These are phyloP conservation scores for Stictonetta naevosa DNA, from an alignment of 2,113 vertebrate species.

Conservation along the genomic window DNA sequence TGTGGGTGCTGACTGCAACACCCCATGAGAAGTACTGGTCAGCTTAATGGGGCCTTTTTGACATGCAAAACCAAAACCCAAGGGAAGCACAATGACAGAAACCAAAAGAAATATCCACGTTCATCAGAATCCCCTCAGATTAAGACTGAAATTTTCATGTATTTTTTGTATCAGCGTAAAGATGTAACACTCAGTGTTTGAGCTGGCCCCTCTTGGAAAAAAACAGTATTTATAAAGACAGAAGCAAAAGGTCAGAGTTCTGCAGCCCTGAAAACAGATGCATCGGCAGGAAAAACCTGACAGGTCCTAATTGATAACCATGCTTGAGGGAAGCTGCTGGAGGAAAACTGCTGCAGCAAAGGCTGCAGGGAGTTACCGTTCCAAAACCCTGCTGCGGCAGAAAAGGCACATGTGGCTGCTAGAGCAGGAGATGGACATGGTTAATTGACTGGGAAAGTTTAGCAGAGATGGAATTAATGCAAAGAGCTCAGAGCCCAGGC, in stretches of 20 bases:
- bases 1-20: not conserved
- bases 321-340: slow-evolving; percentile 28
- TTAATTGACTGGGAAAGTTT: slow-evolving; percentile 72
- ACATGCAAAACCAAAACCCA: not conserved
- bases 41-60: not conserved
- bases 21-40: not conserved
- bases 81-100: not conserved
- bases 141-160: slow-evolving; percentile 5
- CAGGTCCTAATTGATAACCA: slow-evolving; percentile 63
- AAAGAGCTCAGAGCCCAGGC: slow-evolving; percentile 45
- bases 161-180: not conserved
- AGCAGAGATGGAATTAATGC: slow-evolving; percentile 69
- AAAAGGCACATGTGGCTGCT: slow-evolving; percentile 55
- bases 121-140: not conserved
- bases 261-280: slow-evolving; percentile 55
- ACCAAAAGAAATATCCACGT: not conserved
- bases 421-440: slow-evolving; percentile 52
- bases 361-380: slow-evolving; percentile 30
- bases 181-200: not conserved
- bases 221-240: slow-evolving; percentile 14
- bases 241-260: slow-evolving; percentile 49
- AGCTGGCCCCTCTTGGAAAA: not conserved
- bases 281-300: slow-evolving; percentile 29
- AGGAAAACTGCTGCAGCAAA: slow-evolving; percentile 50
- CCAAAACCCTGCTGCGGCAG: slow-evolving; percentile 37